Percentiles rank a stretch among this genome's conserved stretches.
Conservation (phyloP, 2,888 invertebrate genomes). For the Rhagonycha fulva region DNA sequence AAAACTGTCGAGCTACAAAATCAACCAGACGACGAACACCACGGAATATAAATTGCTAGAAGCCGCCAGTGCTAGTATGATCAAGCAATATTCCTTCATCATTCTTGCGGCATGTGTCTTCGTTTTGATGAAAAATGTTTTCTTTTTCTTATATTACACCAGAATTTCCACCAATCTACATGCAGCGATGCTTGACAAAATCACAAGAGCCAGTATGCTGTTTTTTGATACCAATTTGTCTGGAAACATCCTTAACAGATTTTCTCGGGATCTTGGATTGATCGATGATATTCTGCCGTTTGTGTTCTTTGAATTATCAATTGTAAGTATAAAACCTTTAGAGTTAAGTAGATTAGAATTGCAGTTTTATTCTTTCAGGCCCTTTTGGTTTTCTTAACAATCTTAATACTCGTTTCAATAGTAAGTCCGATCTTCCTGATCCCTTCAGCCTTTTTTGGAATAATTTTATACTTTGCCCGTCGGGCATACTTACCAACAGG, state of each 20-base stretch:
- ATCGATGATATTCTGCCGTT: conserved; percentile 38
- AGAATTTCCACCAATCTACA: conserved; percentile 38
- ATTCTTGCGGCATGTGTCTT: conserved; percentile 24
- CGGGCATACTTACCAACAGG: conserved; percentile 72
- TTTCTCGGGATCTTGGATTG: conserved; percentile 37
- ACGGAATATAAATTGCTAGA: conserved; percentile 15
- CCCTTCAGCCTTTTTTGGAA: conserved; percentile 58
- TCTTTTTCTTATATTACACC: conserved; percentile 38
- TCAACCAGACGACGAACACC: conserved; percentile 17
- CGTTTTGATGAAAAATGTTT: conserved; percentile 32
- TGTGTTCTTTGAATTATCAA: conserved; percentile 29
- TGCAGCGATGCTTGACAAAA: conserved; percentile 28
- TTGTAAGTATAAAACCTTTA: conserved; percentile 19
- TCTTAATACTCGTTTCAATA: neutral
- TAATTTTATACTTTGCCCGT: conserved; percentile 66
- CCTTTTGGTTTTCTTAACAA: neutral
- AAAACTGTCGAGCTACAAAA: conserved; percentile 7
- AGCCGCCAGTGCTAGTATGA: conserved; percentile 7
- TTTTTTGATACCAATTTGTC: conserved; percentile 37
- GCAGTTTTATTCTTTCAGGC: neutral
- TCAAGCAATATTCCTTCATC: conserved; percentile 41
- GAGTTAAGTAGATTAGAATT: neutral
- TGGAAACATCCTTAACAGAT: conserved; percentile 39
- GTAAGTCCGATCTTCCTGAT: neutral
- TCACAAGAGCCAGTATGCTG: conserved; percentile 34